Base-by-base conservation (phyloP, 2,888 invertebrate species). In the Drosophila imparisetae region DNA sequence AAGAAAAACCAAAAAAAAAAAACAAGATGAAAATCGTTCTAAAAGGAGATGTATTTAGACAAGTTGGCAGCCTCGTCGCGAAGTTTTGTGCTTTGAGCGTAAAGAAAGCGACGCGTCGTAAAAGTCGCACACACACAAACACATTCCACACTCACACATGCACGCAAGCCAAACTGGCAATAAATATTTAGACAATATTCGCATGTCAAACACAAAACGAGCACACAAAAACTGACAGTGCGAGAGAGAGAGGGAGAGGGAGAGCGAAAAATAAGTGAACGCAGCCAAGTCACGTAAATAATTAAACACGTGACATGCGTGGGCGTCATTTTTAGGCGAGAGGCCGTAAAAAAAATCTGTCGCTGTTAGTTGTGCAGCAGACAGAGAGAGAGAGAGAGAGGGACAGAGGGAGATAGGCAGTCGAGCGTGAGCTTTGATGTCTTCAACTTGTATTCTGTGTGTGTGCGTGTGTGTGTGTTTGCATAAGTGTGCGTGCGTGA, bases 271-370 rank as follows among this genome's bases (percentile, higher is more conserved):
- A 60, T 58, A 61, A 60, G 68, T 81, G 86, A 85, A 81, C 78
- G 84, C 86, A 91, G 90, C 91, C 91, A 92, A 92, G 93, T 93
- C 92, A 93, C 92, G 93, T 93, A 93, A 93, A 93, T 93, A 93
- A 93, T 93, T 93, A 93, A 92, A 90, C 92, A 91, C 92, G 92
- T 93, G 92, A 93, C 93, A 93, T 92, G 93, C 92, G 91, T 92
- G 89, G 90, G 72, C 77, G 78, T 75, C 69, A 73, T 36, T 80
- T 78, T 81, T 78, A 70, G 67, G 63, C 59, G 36, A 42, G 48
- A 57, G 29, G 21, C 42, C 38, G 38, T 18, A 38, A 38, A 38
- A 34, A 69, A 66, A 75, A 76, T 45, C 59, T 59, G 69, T 77
- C 68, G 62, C 61, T n/a, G 49, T 30, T 3, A 32, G 7, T 45